Evolutionary conservation across 1,140 invertebrate genomes (phyloP).

Genomic region (Aporrectodea caliginosa): DNA sequence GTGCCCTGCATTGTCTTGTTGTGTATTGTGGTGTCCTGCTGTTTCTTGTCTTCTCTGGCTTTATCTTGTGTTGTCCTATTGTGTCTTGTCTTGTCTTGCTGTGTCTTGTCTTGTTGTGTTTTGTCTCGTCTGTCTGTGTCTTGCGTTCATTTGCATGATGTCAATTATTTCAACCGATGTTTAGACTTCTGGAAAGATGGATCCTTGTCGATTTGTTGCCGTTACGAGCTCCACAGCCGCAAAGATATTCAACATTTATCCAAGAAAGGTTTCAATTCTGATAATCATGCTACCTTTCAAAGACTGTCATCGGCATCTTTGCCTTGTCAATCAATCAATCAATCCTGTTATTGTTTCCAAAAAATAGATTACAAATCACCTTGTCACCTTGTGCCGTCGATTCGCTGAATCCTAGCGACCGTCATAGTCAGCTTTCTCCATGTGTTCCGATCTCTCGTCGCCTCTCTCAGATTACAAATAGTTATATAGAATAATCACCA

Average conservation of each 20-base stretch:
- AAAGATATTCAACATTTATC: constrained; percentile 97
- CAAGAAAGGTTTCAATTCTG: constrained; percentile 68
- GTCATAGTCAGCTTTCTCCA: too few species aligned
- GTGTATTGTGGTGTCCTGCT: not conserved
- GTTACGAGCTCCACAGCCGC: constrained; percentile 94
- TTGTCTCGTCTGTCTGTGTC: not conserved
- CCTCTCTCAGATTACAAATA: too few species aligned
- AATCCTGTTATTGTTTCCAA: too few species aligned
- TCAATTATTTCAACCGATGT: not conserved
- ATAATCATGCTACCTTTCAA: too few species aligned
- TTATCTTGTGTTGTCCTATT: not conserved
- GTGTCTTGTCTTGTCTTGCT: not conserved
- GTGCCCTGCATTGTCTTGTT: not conserved
- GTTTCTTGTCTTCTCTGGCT: not conserved
- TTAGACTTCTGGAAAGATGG: constrained; percentile 71
- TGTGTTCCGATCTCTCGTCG: too few species aligned
- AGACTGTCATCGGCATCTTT: too few species aligned
- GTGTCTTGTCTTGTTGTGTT: not conserved
- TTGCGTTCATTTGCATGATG: not conserved
- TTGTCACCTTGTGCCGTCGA: too few species aligned
- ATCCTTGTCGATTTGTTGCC: constrained; percentile 89
- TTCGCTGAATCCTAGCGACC: too few species aligned
- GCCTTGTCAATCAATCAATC: too few species aligned
- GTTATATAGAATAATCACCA: too few species aligned
- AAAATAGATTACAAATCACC: too few species aligned